Evolutionary conservation across 2,113 vertebrate species (phyloP).

Genomic region (Pogonocichla stellata): DNA sequence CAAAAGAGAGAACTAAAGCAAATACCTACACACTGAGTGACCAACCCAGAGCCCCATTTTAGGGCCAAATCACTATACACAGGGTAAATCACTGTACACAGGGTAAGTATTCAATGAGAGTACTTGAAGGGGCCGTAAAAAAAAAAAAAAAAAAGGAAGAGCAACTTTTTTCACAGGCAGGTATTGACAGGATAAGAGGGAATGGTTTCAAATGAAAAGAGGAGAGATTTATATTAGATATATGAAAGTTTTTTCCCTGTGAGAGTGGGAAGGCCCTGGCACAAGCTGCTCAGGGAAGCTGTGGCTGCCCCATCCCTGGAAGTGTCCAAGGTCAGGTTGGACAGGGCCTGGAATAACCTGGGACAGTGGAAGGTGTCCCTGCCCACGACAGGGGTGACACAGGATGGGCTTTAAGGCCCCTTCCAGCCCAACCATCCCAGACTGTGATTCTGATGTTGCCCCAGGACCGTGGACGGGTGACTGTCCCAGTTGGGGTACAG

Average conservation of each 20-base stretch:
- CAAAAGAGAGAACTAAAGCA: background rate
- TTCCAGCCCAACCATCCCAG: background rate
- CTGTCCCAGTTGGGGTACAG: accelerated
- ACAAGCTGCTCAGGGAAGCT: background rate
- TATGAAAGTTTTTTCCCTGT: background rate
- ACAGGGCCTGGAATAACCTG: accelerated
- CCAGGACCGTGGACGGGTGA: accelerated
- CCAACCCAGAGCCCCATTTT: background rate
- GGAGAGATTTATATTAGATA: background rate
- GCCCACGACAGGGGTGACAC: accelerated
- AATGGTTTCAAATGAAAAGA: background rate
- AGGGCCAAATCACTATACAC: background rate
- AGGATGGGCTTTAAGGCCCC: accelerated
- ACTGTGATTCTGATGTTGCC: accelerated
- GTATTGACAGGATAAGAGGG: background rate
- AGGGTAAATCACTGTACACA: accelerated
- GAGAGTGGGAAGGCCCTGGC: too few relatives aligned
- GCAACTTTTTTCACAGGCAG: background rate
- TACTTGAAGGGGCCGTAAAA: accelerated
- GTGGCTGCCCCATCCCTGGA: background rate
- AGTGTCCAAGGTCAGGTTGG: background rate
- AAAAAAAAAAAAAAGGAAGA: background rate
- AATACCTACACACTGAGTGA: background rate
- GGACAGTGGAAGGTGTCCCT: accelerated
- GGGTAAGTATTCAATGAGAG: background rate